Base-by-base conservation (phyloP, 1,140 invertebrate species). In the Pseudomyrmex cubaensis region DNA sequence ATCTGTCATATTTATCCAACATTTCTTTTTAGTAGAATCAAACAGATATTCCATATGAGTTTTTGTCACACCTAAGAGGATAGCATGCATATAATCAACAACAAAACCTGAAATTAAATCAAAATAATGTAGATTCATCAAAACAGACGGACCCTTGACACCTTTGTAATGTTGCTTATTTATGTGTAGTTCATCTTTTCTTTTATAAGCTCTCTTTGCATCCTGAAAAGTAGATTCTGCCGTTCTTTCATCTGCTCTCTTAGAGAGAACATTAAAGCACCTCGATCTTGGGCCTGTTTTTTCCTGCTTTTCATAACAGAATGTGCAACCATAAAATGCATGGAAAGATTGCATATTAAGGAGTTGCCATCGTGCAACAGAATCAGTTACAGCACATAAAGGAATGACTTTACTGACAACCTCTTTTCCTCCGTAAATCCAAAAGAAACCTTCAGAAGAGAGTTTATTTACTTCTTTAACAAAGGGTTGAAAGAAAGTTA, bases 261-360 rank as follows among this genome's bases (percentile, higher is more conserved):
- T 10, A 72, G 69, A 72, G 25, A 72, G 15, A 3, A 57, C 15
- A 57, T 72, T 72, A 72, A 72, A 72, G 13, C 52, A 54, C 4
- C 25, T 57, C 9, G 52, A 72, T n/a, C n/a, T n/a, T n/a, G 25
- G 52, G 15, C 52, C 69, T 72, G 25, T 57, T 72, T 72, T 72
- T 25, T 72, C 22, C 15, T 72, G 52, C 25, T 70, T 78, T 35
- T 82, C 87, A 69, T 69, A 69, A 54, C 66, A 88, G 57, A 74
- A 86, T 20, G 72, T 86, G 50, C 87, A 86, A 17, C 87, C 87
- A 61, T 75, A 84, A 20, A 2, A 12, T 17, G 80, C 82, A 73
- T 84, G 83, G 15, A 67, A 84, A 54, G 67, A 76, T 50, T 80
- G 78, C 87, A 88, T 86, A 20, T 67, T 66, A 15, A 88, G 69